Evolutionary conservation across 1,140 invertebrate species (phyloP).

Genomic region (Drosophila mauritiana): DNA sequence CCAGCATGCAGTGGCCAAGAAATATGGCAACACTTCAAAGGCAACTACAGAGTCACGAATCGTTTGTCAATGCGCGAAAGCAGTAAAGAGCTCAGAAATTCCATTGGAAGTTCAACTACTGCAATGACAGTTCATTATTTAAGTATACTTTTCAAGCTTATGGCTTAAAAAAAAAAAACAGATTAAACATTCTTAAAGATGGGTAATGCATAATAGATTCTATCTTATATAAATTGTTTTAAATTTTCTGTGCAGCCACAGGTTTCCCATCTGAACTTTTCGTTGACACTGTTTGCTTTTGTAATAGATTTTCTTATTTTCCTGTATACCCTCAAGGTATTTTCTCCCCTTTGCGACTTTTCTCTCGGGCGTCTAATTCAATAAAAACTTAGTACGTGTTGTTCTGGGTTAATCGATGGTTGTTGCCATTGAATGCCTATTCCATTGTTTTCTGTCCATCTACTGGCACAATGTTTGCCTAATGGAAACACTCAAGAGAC

Average conservation of each 20-base stretch:
- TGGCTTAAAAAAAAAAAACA: too few species aligned
- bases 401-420: conserved; percentile 45
- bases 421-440: conserved; percentile 5
- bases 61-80: conserved; percentile 16
- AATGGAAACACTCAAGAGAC: conserved; percentile 28
- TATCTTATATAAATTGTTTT: neutral
- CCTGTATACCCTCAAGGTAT: neutral
- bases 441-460: conserved; percentile 1
- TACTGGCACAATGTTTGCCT: conserved; percentile 20
- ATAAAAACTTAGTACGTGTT: conserved; percentile 54
- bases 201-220: neutral
- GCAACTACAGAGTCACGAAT: conserved; percentile 22
- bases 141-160: neutral
- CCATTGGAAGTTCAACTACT: neutral
- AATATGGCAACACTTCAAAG: conserved; percentile 34
- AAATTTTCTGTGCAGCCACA: conserved; percentile 8
- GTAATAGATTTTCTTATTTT: conserved; percentile 38
- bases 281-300: conserved; percentile 42
- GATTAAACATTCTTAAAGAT: too few species aligned
- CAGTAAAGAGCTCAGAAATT: conserved; percentile 5
- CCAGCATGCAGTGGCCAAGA: conserved; percentile 24
- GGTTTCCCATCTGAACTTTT: conserved; percentile 19
- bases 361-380: conserved; percentile 42
- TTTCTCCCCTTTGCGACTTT: conserved; percentile 22
- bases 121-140: neutral